phyloP scores from a whole-genome alignment of 2,888 invertebrate species.

The Pristionchus entomophagus region DNA sequence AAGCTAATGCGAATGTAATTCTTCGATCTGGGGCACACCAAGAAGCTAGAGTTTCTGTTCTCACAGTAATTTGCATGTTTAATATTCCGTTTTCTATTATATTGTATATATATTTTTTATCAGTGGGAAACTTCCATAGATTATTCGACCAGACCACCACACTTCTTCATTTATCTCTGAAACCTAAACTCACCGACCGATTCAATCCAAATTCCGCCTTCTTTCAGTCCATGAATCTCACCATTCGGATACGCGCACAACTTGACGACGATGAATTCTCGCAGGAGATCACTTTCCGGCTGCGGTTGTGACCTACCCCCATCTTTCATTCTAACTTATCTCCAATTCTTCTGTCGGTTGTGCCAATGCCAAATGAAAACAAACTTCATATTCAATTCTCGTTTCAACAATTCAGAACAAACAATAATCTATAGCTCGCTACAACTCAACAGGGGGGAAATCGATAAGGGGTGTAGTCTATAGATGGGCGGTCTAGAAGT shows the following conservation, averaged over 20 bases:
- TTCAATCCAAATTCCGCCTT: no score
- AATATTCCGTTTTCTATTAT: no score
- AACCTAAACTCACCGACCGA: neutral
- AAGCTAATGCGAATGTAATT: no score
- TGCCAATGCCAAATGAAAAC: neutral
- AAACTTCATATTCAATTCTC: neutral
- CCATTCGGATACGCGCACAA: neutral
- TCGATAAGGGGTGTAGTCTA: neutral
- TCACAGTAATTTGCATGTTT: no score
- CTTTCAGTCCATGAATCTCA: neutral
- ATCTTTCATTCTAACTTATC: neutral
- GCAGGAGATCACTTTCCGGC: neutral
- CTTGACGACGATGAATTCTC: neutral
- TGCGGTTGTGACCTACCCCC: neutral
- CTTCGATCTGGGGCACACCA: no score
- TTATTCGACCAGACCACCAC: neutral
- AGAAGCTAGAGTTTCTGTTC: no score
- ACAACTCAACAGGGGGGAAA: conserved; percentile 15
- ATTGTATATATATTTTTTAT: no score
- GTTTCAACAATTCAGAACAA: neutral
- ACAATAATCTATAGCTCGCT: neutral
- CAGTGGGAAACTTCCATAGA: no score
- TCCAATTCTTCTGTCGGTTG: neutral
- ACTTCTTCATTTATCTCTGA: no score
- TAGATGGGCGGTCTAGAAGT: neutral